Evolutionary conservation across 2,888 invertebrate genomes (phyloP).

Genomic region (Kuschelorhynchus macadamiae): DNA sequence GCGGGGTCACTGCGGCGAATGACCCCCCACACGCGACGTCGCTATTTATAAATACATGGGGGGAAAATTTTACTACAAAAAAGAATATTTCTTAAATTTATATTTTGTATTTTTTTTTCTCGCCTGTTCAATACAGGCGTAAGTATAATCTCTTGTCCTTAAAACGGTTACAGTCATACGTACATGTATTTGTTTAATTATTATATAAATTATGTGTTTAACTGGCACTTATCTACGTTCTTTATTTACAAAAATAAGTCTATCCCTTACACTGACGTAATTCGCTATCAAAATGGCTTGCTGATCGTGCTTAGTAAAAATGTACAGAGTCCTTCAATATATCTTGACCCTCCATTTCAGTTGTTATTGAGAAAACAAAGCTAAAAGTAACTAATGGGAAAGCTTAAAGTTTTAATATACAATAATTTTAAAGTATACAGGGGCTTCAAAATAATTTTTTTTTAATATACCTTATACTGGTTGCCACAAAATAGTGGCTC

Average conservation of each 20-base stretch:
- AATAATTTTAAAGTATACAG: too few relatives aligned
- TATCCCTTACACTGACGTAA: constrained; percentile 52
- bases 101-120: constrained; percentile 23
- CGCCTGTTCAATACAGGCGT: constrained; percentile 50
- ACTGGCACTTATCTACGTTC: constrained; percentile 64
- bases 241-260: constrained; percentile 68
- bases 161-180: constrained; percentile 49
- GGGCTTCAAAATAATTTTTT: too few relatives aligned
- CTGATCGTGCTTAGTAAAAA: not conserved
- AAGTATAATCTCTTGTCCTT: constrained; percentile 56
- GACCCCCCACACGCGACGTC: constrained; percentile 35
- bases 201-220: constrained; percentile 58
- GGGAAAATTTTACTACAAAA: constrained; percentile 60
- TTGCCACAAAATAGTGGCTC: too few relatives aligned
- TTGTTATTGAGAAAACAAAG: too few relatives aligned
- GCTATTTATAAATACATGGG: constrained; percentile 50
- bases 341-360: too few relatives aligned
- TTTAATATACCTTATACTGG: too few relatives aligned
- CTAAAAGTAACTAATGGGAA: too few relatives aligned
- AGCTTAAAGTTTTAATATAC: too few relatives aligned
- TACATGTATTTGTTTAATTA: constrained; percentile 40
- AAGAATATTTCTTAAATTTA: constrained; percentile 55
- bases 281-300: constrained; percentile 22
- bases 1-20: constrained; percentile 33
- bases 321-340: too few relatives aligned